Evolutionary conservation across 2,113 vertebrate species (phyloP).

Genomic region (Thinocorus orbignyianus): DNA sequence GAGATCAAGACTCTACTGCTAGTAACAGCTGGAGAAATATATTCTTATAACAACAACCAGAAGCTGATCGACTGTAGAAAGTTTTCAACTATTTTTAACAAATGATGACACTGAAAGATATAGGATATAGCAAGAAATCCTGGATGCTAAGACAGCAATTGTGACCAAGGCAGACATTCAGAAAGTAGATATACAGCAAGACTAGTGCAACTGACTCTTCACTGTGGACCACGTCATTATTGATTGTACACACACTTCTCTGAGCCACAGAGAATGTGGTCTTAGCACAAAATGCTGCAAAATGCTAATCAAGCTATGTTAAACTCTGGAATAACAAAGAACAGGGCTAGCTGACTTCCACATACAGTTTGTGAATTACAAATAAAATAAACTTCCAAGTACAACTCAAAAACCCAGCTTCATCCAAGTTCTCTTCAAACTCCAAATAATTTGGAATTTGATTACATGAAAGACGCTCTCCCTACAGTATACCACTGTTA

Average conservation of each 20-base stretch:
- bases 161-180: not conserved
- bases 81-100: not conserved
- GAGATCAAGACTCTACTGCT: not conserved
- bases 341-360: not conserved
- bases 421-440: not conserved
- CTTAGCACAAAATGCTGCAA: not conserved
- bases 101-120: not conserved
- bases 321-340: not conserved
- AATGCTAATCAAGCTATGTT: not conserved
- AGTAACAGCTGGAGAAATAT: not conserved
- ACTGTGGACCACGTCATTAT: not conserved
- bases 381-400: not conserved
- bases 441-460: not conserved
- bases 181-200: not conserved
- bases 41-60: not conserved
- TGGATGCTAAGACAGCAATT: not conserved
- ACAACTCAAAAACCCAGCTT: not conserved
- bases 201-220: not conserved
- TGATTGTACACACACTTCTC: not conserved
- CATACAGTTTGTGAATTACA: not conserved
- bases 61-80: not conserved
- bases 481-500: not conserved
- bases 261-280: not conserved
- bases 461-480: not conserved
- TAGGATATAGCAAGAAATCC: not conserved